Conservation (phyloP, 2,113 vertebrate species). For the Pimephales promelas region DNA sequence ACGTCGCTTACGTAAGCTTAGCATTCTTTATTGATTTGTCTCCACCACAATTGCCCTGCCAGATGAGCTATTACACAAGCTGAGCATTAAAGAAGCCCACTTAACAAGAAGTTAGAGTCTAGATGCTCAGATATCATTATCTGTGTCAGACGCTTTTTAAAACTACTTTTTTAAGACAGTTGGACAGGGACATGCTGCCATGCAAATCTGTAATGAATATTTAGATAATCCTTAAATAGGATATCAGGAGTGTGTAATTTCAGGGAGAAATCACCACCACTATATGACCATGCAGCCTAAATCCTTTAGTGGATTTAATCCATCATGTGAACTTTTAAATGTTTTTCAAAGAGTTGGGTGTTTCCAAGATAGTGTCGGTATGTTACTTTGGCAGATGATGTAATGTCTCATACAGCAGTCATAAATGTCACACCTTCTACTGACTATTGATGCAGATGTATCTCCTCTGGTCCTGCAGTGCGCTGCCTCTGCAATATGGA, state of each 20-base stretch:
- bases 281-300: neutral
- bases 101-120: neutral
- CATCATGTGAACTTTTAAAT: neutral
- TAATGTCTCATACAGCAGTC: neutral
- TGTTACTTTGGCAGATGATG: neutral
- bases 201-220: neutral
- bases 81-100: slow-evolving; percentile 30
- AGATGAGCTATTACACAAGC: slow-evolving; percentile 39
- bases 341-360: neutral
- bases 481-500: neutral
- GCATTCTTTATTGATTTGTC: slow-evolving; percentile 42
- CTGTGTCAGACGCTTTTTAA: neutral
- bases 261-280: neutral
- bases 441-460: neutral
- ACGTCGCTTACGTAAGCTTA: slow-evolving; percentile 42
- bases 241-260: neutral
- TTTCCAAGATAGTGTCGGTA: neutral
- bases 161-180: neutral
- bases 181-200: neutral
- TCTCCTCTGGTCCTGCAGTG: neutral
- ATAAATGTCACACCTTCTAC: neutral
- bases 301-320: neutral
- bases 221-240: neutral
- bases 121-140: neutral
- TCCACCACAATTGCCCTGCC: slow-evolving; percentile 33